Evolutionary conservation across 1,140 invertebrate species (phyloP).

Genomic region (Ceratitis capitata): DNA sequence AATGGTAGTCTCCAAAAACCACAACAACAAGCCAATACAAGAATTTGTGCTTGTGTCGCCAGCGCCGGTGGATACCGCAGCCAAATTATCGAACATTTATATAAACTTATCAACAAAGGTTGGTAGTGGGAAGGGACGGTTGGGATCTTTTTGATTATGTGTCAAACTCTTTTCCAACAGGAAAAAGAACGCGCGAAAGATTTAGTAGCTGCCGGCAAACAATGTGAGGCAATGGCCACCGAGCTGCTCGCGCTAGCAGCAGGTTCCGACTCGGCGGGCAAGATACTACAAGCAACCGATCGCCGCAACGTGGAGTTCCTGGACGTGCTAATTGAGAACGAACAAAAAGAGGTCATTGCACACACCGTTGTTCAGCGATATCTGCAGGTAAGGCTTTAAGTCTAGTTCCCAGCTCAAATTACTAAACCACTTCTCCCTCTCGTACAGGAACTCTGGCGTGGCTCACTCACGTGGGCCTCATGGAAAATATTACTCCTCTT

Average conservation of each 20-base stretch:
- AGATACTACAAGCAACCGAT: slow-evolving; percentile 91
- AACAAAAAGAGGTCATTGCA: slow-evolving; percentile 96
- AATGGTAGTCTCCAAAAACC: slow-evolving; percentile 97
- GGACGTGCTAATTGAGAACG: slow-evolving; percentile 97
- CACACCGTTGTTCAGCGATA: slow-evolving; percentile 90
- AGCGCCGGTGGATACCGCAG: slow-evolving; percentile 97
- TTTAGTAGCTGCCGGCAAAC: slow-evolving; percentile 91
- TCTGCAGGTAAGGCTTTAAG: slow-evolving; percentile 80
- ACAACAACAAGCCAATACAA: slow-evolving; percentile 95
- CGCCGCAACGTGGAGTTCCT: slow-evolving; percentile 92
- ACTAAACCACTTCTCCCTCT: not conserved
- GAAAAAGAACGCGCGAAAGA: slow-evolving; percentile 98
- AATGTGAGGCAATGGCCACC: slow-evolving; percentile 97
- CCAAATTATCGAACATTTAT: slow-evolving; percentile 94
- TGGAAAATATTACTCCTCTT: slow-evolving; percentile 95
- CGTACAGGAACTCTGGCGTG: slow-evolving; percentile 92
- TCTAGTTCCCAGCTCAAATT: not conserved
- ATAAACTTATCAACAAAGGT: slow-evolving; percentile 87
- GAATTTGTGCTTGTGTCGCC: slow-evolving; percentile 97
- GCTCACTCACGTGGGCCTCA: slow-evolving; percentile 92
- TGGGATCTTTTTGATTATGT: not conserved
- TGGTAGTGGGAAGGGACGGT: slow-evolving; percentile 37
- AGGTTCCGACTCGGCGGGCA: slow-evolving; percentile 90
- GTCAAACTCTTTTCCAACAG: slow-evolving; percentile 56
- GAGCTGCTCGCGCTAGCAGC: slow-evolving; percentile 94